phyloP scores from a whole-genome alignment of 2,888 invertebrate genomes.

The Ormyrus pomaceus region DNA sequence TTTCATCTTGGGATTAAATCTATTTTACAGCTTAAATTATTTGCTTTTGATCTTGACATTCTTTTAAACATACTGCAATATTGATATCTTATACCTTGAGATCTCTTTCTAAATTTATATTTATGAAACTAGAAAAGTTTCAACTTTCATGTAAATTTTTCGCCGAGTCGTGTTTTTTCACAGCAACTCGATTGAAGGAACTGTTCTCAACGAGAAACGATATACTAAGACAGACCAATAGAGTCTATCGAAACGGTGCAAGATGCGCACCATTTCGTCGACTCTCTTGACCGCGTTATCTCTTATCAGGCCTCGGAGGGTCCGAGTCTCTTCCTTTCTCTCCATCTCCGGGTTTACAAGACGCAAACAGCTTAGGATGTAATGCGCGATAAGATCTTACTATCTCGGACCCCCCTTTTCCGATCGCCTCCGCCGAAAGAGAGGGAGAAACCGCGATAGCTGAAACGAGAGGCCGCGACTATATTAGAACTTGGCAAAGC shows the following conservation, averaged over 20 bases:
- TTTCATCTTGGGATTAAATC: no score
- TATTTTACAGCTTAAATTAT: no score
- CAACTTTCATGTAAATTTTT: no score
- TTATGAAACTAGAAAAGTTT: no score
- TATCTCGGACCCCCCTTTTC: background rate
- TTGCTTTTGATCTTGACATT: no score
- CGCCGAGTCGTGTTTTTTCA: no score
- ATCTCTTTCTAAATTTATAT: no score
- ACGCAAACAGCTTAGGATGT: conserved; percentile 74
- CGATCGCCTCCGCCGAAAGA: conserved; percentile 1
- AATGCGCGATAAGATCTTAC: conserved; percentile 71
- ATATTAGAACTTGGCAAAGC: conserved; percentile 22
- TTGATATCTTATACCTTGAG: no score
- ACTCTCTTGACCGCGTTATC: conserved; percentile 53
- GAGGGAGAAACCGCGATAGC: conserved; percentile 17
- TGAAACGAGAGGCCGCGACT: background rate
- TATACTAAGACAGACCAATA: no score
- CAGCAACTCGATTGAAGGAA: no score
- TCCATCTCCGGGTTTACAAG: conserved; percentile 68
- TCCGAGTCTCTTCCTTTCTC: conserved; percentile 35
- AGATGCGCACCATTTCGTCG: conserved; percentile 38
- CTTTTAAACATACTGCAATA: no score
- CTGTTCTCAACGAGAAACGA: no score
- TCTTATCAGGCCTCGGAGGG: conserved; percentile 45
- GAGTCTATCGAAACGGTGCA: conserved; percentile 1